These are phyloP conservation scores for Forficula auricularia DNA, from an alignment of 1,140 invertebrate genomes.

Conservation along the genomic window DNA sequence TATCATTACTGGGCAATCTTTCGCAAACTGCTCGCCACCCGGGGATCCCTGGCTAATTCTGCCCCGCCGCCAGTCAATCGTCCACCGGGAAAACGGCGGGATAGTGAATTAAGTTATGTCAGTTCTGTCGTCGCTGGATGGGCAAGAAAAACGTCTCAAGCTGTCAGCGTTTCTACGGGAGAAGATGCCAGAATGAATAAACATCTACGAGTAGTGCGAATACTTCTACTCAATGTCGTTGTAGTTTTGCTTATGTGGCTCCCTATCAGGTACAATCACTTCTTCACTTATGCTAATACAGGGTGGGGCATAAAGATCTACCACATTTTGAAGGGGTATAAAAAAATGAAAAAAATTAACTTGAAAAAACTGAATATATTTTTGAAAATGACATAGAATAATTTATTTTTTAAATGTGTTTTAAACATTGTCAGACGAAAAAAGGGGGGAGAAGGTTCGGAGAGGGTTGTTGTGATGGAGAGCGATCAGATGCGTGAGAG, in stretches of 20 bases:
- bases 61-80: background rate
- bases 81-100: slow-evolving; percentile 19
- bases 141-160: slow-evolving; percentile 17
- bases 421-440: too few species aligned
- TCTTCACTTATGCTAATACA: too few species aligned
- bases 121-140: slow-evolving; percentile 28
- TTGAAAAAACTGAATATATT: too few species aligned
- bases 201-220: slow-evolving; percentile 34
- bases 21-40: slow-evolving; percentile 32
- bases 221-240: slow-evolving; percentile 35
- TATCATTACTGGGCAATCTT: slow-evolving; percentile 39
- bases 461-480: too few species aligned
- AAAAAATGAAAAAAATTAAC: too few species aligned
- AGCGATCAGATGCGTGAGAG: too few species aligned
- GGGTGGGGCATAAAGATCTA: too few species aligned
- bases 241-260: slow-evolving; percentile 40
- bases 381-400: too few species aligned
- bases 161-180: too few species aligned
- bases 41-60: slow-evolving; percentile 16
- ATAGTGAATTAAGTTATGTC: slow-evolving; percentile 31
- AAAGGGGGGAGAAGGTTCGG: too few species aligned
- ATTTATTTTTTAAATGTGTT: too few species aligned
- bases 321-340: too few species aligned
- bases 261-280: slow-evolving; percentile 27
- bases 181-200: background rate